Evolutionary conservation across 1,140 invertebrate genomes (phyloP).

Genomic region (Drosophila oshimai): DNA sequence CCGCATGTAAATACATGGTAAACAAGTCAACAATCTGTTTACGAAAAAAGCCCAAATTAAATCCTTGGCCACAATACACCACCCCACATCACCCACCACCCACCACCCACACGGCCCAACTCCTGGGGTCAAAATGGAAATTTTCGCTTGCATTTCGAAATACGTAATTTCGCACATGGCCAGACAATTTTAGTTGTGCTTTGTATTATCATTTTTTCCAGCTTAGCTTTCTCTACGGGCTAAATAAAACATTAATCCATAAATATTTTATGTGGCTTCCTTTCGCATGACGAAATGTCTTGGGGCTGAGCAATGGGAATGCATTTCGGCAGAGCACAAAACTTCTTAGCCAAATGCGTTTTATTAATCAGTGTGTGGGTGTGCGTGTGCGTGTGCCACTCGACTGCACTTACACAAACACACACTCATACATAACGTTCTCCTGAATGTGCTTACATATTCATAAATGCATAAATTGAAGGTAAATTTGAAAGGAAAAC

Average conservation of each 20-base stretch:
- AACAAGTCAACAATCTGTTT: slow-evolving; percentile 39
- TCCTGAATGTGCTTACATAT: slow-evolving; percentile 74
- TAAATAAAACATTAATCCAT: slow-evolving; percentile 46
- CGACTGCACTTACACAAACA: slow-evolving; percentile 60
- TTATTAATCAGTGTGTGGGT: slow-evolving; percentile 71
- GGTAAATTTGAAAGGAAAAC: slow-evolving; percentile 80
- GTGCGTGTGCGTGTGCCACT: slow-evolving; percentile 43
- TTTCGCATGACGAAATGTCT: slow-evolving; percentile 41
- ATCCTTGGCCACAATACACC: slow-evolving; percentile 15
- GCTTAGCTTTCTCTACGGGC: background rate
- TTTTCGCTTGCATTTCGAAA: slow-evolving; percentile 31
- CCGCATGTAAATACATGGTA: slow-evolving; percentile 44
- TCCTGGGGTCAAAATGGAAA: slow-evolving; percentile 25
- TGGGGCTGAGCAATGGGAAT: slow-evolving; percentile 37
- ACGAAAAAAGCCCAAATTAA: slow-evolving; percentile 34
- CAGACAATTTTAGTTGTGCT: slow-evolving; percentile 16
- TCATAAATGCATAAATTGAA: slow-evolving; percentile 82
- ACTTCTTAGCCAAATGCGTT: slow-evolving; percentile 75
- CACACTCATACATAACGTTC: slow-evolving; percentile 16
- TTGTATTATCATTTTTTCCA: background rate
- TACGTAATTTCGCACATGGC: slow-evolving; percentile 48
- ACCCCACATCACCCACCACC: too few relatives aligned
- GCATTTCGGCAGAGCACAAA: slow-evolving; percentile 46
- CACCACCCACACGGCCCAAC: too few relatives aligned
- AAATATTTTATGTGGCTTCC: slow-evolving; percentile 31